Conservation (phyloP, 2,113 vertebrate species). For the Halichoeres trimaculatus region DNA sequence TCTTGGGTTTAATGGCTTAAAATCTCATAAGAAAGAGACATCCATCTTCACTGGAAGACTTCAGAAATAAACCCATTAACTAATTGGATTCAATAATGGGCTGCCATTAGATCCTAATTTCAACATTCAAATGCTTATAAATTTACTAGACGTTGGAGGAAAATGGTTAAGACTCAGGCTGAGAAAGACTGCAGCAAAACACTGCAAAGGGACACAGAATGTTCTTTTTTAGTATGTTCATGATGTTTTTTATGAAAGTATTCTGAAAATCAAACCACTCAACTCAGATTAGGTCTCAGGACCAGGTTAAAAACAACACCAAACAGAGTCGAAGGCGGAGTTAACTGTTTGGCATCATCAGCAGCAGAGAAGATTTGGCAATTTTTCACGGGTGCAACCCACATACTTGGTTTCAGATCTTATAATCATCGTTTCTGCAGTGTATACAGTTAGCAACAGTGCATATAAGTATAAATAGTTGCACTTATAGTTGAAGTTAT, state of each 20-base stretch:
- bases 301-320: too few relatives aligned
- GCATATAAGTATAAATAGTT: too few relatives aligned
- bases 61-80: slow-evolving; percentile 79
- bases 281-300: too few relatives aligned
- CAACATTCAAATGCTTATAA: slow-evolving; percentile 66
- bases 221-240: not conserved
- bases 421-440: too few relatives aligned
- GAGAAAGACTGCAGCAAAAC: slow-evolving; percentile 19
- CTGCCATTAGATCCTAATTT: slow-evolving; percentile 64
- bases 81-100: slow-evolving; percentile 78
- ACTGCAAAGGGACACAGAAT: slow-evolving; percentile 26
- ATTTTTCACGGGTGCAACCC: not conserved
- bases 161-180: slow-evolving; percentile 29
- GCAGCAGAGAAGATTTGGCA: not conserved
- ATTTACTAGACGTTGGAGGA: slow-evolving; percentile 55
- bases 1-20: slow-evolving; percentile 74
- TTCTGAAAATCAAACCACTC: slow-evolving; percentile 4
- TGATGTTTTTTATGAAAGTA: not conserved
- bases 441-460: too few relatives aligned
- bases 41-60: slow-evolving; percentile 66
- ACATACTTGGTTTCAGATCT: not conserved
- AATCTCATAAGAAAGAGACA: slow-evolving; percentile 72
- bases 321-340: too few relatives aligned
- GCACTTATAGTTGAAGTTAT: too few relatives aligned
- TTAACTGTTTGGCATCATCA: too few relatives aligned